phyloP scores from a whole-genome alignment of 1,140 invertebrate genomes.

The Spodoptera litura region DNA sequence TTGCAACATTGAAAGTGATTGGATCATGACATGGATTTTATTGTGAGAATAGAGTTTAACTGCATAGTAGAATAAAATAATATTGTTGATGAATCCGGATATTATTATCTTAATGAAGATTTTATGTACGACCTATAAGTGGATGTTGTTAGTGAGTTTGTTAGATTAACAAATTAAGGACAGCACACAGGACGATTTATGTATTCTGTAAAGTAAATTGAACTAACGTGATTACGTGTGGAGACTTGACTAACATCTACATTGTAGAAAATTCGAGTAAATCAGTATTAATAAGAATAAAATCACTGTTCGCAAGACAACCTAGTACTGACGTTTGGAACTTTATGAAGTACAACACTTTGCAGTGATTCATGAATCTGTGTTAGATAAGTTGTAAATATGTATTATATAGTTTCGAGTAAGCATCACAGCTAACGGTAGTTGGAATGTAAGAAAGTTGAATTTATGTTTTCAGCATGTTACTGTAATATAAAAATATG shows the following conservation, averaged over 20 bases:
- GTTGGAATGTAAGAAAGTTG: constrained; percentile 35
- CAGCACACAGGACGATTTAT: constrained; percentile 8
- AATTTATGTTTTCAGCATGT: constrained; percentile 32
- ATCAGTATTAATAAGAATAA: constrained; percentile 45
- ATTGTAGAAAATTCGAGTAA: constrained; percentile 36
- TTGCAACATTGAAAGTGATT: constrained; percentile 58
- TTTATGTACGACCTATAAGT: constrained; percentile 70
- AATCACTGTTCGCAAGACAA: constrained; percentile 45
- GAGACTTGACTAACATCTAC: constrained; percentile 11
- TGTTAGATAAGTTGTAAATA: constrained; percentile 54
- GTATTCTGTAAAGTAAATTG: constrained; percentile 32
- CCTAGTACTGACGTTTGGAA: constrained; percentile 14
- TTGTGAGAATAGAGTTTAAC: constrained; percentile 57
- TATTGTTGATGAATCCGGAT: constrained; percentile 56
- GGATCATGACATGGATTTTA: constrained; percentile 73
- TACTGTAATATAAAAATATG: constrained; percentile 9
- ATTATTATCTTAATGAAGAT: constrained; percentile 69
- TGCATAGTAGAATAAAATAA: constrained; percentile 56
- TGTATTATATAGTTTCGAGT: constrained; percentile 50
- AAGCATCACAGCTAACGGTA: constrained; percentile 52
- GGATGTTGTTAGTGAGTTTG: constrained; percentile 38
- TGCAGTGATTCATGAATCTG: constrained; percentile 52
- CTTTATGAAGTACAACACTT: constrained; percentile 54
- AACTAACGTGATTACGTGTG: constrained; percentile 5
- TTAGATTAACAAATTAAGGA: constrained; percentile 29